Conservation (phyloP, 37 sponge, comb jelly and placozoan genomes). For the Cliona cf. orientalis region DNA sequence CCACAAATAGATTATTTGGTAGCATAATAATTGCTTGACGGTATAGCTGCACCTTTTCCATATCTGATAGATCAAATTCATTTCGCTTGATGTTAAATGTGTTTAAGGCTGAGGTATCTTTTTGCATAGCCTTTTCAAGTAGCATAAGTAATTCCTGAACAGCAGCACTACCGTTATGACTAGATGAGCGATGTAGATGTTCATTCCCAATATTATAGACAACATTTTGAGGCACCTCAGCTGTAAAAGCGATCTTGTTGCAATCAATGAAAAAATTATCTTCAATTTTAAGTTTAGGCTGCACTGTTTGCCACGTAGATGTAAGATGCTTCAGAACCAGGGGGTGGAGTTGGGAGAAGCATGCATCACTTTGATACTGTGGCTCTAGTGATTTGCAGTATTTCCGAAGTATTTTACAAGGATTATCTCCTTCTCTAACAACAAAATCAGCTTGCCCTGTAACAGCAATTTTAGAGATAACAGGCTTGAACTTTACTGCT, state of each 20-base stretch:
- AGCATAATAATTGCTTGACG: constrained; percentile 75
- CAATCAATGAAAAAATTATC: constrained; percentile 82
- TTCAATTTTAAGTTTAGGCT: constrained; percentile 51
- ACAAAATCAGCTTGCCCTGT: constrained; percentile 64
- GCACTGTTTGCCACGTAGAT: constrained; percentile 56
- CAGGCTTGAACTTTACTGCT: neutral
- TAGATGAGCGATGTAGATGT: neutral
- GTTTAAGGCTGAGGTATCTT: constrained; percentile 64
- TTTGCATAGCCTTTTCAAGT: constrained; percentile 63
- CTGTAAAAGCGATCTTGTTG: constrained; percentile 19
- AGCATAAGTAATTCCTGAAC: constrained; percentile 59
- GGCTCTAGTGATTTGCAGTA: constrained; percentile 72
- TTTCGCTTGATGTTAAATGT: constrained; percentile 77
- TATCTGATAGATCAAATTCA: constrained; percentile 71
- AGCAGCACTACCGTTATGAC: constrained; percentile 48
- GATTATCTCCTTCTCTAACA: constrained; percentile 65
- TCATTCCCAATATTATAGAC: no score
- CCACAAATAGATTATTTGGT: constrained; percentile 87
- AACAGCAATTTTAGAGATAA: constrained; percentile 18
- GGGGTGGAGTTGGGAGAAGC: constrained; percentile 70
- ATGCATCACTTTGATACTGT: constrained; percentile 43
- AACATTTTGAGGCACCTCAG: neutral
- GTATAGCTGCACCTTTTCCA: constrained; percentile 76
- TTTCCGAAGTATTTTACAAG: constrained; percentile 77
- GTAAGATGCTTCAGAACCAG: constrained; percentile 58